Base-by-base conservation (phyloP, 2,888 invertebrate genomes). In the Pammene aurita region DNA sequence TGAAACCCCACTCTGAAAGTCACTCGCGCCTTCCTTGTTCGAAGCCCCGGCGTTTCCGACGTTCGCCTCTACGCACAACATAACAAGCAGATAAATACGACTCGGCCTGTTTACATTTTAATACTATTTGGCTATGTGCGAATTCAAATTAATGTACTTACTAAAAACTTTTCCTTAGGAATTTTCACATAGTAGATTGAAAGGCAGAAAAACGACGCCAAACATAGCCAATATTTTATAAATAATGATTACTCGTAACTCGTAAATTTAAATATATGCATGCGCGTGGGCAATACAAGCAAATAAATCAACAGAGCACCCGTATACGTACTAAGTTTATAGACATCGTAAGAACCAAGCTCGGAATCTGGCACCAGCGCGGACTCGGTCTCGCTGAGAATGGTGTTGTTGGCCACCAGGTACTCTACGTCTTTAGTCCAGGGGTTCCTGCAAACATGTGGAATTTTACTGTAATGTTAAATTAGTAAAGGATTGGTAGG, bases 401-500 rank as follows among this genome's bases (percentile, higher is more conserved):
- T 93, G 0, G 95, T 95, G 89, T 98, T 98, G 85, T 96, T 97
- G 0, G 97, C 96, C 74, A 98, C 96, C 73, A 98, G 93, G 82
- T 96, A 97, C 81, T 98, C 98, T 72, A 97, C 95, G 81, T 98
- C 98, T 71, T 97, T 97, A 0, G 98, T 98, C 98, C 98, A 98
- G 0, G 98, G 98, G 89, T 98, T 98, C 78, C 91, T 92, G 77
- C 0, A 71, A 65, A 18, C n/a, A 26, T 10, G 18, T 16, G 10
- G 18, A 7, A 42, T 11, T 38, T 35, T 2, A 5, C 2, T 46
- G 14, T 14, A 4, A 13, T n/a, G 13, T 44, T 44, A 44, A 9
- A 48, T 5, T 9, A 9, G 48, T 9, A 26, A 26, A 26, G 26
- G 2, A 26, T 26, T 26, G 26, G 26, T 26, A 26, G 1, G 26